Conservation (phyloP, 2,888 invertebrate genomes). For the Latrodectus hesperus region DNA sequence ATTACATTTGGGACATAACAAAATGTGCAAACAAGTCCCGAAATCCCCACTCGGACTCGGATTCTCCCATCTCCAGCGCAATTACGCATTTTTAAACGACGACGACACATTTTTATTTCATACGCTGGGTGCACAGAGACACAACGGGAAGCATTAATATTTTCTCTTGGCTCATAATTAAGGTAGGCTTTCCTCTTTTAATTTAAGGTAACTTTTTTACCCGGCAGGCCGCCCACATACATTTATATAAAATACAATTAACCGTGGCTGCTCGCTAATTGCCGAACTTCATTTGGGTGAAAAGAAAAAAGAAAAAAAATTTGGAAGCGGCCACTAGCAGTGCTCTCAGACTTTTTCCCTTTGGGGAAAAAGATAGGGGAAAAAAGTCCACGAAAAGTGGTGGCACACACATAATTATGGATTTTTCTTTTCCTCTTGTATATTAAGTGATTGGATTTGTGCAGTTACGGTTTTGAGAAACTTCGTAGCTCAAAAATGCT, state of each 20-base stretch:
- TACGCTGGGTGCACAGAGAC: not conserved
- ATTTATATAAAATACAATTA: constrained; percentile 51
- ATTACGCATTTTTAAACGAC: not conserved
- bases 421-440: not conserved
- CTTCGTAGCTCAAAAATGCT: no score
- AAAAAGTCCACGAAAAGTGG: not conserved
- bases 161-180: constrained; percentile 29
- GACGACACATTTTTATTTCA: not conserved
- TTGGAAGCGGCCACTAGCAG: not conserved
- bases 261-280: constrained; percentile 24
- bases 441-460: not conserved
- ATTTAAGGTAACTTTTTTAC: constrained; percentile 24
- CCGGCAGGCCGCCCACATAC: not conserved
- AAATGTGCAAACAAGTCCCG: no score
- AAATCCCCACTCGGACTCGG: no score
- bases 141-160: constrained; percentile 12
- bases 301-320: not conserved
- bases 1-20: no score
- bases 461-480: no score
- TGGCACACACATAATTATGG: not conserved
- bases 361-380: not conserved
- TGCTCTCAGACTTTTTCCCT: not conserved
- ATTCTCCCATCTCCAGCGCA: no score
- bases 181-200: constrained; percentile 3
- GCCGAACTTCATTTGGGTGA: constrained; percentile 42